A percentile compares a stretch with the other conserved stretches of the same genome.
These are phyloP conservation scores for Onychomys leucogaster DNA, from an alignment of 2,797 vertebrate species.

Conservation along the genomic window DNA sequence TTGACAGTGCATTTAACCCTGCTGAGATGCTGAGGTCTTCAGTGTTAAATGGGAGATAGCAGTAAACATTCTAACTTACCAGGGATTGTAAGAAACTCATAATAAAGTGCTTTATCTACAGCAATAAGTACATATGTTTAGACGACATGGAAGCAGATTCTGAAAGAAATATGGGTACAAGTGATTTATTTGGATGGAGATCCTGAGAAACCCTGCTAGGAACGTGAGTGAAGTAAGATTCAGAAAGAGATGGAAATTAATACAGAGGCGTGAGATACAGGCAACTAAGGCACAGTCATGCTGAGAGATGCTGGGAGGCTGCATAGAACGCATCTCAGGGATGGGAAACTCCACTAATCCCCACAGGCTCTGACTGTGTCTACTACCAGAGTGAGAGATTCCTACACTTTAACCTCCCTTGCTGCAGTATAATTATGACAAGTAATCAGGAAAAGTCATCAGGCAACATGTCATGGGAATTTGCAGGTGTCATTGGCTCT, in stretches of 20 bases:
- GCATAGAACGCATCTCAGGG: background rate
- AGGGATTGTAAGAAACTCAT: background rate
- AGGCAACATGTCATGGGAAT: background rate
- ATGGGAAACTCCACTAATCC: background rate
- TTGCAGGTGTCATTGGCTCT: background rate
- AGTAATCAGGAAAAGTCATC: background rate
- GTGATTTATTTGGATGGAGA: background rate
- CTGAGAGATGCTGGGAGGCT: background rate
- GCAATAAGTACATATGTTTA: background rate
- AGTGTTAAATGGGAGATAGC: background rate
- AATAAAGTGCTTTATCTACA: conserved; percentile 22
- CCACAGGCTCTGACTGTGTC: background rate
- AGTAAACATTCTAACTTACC: background rate
- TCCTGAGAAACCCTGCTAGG: background rate
- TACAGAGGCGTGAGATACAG: background rate
- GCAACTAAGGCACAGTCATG: background rate
- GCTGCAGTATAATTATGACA: background rate
- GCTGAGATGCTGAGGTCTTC: background rate
- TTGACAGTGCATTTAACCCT: background rate
- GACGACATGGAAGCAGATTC: background rate
- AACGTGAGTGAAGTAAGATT: background rate
- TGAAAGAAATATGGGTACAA: background rate
- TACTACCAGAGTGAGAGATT: background rate
- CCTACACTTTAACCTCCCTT: background rate
- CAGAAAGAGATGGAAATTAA: background rate